Base-by-base conservation (phyloP, 2,113 vertebrate species). In the Scomber scombrus region DNA sequence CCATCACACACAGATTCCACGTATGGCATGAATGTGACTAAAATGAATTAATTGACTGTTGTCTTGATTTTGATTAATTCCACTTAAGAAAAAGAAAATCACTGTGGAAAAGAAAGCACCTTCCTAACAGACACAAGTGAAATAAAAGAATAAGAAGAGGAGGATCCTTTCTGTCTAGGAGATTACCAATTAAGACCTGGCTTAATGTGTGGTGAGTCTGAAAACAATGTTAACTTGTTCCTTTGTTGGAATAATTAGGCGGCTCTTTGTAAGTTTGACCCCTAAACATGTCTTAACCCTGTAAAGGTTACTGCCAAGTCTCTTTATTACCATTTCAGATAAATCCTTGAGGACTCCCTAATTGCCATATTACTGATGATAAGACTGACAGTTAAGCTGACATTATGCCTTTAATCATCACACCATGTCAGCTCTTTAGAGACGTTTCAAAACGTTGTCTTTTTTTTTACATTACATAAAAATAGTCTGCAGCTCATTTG, bases 191-290 rank as follows among this genome's bases (percentile, higher is more conserved):
- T 84, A 89, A 71, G 72, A 57, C 71, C 51, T 8, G 45, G 40
- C 19, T 7, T 79, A 71, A 70, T 85, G 69, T 87, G 58, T 49
- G 43, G 23, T 64, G 76, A 74, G 55, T 75, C 77, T 77, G 77
- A 80, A 89, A 88, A 90, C 85, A 86, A 55, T 78, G 65, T 75
- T 71, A 76, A 68, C 69, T 49, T 72, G 57, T 26, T 73, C 81
- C 29, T 67, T 77, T 84, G 58, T 71, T 71, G 62, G 31, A 89
- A 72, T 86, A 81, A 89, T 85, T 71, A 70, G 55, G 3, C 62
- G 31, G 40, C 47, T 57, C 57, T 80, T 76, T 80, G 51, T 63
- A 58, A 51, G 16, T 66, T 21, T 76, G 82, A 89, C 82, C 83
- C 85, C 70, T 19, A 62, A 80, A 49, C 43, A 69, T 50, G 66